Evolutionary conservation across 2,797 vertebrate genomes (phyloP).

Genomic region (Pseudochaenichthys georgianus): DNA sequence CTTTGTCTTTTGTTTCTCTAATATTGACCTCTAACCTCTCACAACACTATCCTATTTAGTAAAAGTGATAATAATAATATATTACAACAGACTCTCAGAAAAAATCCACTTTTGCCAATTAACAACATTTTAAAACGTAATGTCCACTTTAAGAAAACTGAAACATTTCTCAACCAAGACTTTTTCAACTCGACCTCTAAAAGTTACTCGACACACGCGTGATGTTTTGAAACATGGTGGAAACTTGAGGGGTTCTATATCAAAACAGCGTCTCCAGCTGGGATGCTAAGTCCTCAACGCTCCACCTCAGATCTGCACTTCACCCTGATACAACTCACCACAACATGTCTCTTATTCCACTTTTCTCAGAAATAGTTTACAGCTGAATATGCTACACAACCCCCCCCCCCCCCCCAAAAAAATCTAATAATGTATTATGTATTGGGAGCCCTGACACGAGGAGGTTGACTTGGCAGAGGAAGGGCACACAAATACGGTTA

Average conservation of each 20-base stretch:
- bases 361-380: conserved; percentile 58
- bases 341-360: conserved; percentile 48
- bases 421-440: conserved; percentile 74
- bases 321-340: conserved; percentile 31
- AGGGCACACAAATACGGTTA: conserved; percentile 72
- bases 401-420: conserved; percentile 10
- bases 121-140: background rate
- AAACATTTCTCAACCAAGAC: background rate
- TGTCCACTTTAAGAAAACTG: background rate
- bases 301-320: conserved; percentile 21
- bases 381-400: conserved; percentile 22
- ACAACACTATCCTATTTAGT: background rate
- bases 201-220: conserved; percentile 1
- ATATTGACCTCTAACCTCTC: too few relatives aligned
- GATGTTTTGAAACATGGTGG: conserved; percentile 26
- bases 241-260: conserved; percentile 15
- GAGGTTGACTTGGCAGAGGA: conserved; percentile 68
- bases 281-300: conserved; percentile 35
- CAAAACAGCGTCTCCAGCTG: conserved; percentile 46
- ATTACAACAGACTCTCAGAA: background rate
- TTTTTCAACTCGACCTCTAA: background rate
- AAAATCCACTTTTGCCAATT: background rate
- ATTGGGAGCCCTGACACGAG: conserved; percentile 69
- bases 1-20: background rate
- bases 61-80: background rate